Conservation (phyloP, 2,888 invertebrate species). For the Coenonympha glycerion region DNA sequence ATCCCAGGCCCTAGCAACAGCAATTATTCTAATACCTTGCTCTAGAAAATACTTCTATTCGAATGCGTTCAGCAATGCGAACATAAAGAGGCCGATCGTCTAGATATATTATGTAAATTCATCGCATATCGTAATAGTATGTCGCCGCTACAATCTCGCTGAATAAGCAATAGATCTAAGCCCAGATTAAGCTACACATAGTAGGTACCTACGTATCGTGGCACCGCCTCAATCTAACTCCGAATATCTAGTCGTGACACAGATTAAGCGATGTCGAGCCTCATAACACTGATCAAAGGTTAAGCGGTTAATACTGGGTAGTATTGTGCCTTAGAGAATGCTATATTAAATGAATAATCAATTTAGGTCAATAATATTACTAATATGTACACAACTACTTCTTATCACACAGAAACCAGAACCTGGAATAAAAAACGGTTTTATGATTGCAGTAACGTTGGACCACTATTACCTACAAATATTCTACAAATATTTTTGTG, state of each 20-base stretch:
- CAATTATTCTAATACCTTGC: too few species aligned
- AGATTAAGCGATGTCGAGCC: slow-evolving; percentile 11
- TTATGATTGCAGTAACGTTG: too few species aligned
- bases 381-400: too few species aligned
- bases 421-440: too few species aligned
- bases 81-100: too few species aligned
- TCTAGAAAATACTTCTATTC: too few species aligned
- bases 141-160: not conserved
- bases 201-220: not conserved
- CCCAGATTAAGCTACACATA: slow-evolving; percentile 1
- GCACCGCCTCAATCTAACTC: slow-evolving; percentile 1
- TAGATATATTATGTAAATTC: not conserved
- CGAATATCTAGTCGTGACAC: slow-evolving; percentile 1
- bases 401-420: too few species aligned
- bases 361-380: not conserved
- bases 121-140: slow-evolving; percentile 1
- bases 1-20: too few species aligned
- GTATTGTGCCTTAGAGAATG: slow-evolving; percentile 7
- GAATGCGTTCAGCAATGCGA: too few species aligned
- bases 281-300: slow-evolving; percentile 1
- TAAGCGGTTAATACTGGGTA: not conserved
- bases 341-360: not conserved
- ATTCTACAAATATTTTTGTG: too few species aligned
- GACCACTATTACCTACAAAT: too few species aligned
- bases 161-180: slow-evolving; percentile 10